phyloP scores from a whole-genome alignment of 2,797 vertebrate genomes.

The Luscinia megarhynchos region DNA sequence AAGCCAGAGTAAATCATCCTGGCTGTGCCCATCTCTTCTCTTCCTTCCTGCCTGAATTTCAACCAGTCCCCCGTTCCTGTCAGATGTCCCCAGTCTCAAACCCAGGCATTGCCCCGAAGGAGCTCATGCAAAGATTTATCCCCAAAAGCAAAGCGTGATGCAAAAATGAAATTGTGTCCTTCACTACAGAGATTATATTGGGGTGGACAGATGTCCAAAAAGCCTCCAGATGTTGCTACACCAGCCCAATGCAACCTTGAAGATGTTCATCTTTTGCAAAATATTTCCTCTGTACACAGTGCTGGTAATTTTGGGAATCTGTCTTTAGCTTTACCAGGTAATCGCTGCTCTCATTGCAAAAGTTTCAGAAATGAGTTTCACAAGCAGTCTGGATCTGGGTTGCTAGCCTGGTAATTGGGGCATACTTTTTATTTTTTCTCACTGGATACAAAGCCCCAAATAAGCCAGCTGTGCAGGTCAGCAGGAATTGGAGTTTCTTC shows the following conservation, averaged over 20 bases:
- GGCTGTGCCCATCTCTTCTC: not conserved
- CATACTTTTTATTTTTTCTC: not conserved
- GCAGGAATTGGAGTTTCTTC: not conserved
- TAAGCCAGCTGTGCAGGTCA: constrained; percentile 45
- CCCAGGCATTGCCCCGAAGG: not conserved
- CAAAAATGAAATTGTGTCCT: not conserved
- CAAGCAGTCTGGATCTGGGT: constrained; percentile 2
- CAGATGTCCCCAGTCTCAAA: not conserved
- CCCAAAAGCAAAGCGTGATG: not conserved
- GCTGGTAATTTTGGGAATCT: constrained; percentile 2
- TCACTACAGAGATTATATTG: not conserved
- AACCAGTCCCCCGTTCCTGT: not conserved
- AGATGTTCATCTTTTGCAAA: not conserved
- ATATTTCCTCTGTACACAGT: not conserved
- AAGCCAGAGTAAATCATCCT: not conserved
- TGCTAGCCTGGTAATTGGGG: not conserved
- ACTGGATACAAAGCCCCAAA: not conserved
- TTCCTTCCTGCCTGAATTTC: not conserved
- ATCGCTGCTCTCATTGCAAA: constrained; percentile 16
- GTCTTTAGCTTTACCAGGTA: not conserved
- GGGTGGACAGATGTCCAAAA: not conserved
- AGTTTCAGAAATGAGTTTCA: constrained; percentile 54
- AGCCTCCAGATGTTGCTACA: not conserved
- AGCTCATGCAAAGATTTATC: not conserved
- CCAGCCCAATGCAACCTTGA: not conserved